Evolutionary conservation across 2,888 invertebrate genomes (phyloP).

Genomic region (Pollenia amentaria): DNA sequence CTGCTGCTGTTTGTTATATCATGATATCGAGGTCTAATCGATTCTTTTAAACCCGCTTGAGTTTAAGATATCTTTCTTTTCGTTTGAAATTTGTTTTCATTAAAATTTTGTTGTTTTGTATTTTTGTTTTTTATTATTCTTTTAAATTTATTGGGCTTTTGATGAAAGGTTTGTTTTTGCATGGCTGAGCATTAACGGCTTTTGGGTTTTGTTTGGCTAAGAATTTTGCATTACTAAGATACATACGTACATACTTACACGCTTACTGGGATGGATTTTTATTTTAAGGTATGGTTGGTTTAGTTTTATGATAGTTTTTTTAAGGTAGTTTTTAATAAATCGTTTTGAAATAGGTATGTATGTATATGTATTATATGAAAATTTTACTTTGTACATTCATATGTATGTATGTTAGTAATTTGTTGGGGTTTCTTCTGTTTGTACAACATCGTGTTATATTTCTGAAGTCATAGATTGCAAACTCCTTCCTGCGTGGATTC

Average conservation of each 20-base stretch:
- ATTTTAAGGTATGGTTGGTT: neutral
- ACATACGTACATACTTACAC: too few relatives aligned
- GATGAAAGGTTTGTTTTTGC: conserved; percentile 20
- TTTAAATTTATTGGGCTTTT: conserved; percentile 29
- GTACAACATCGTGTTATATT: too few relatives aligned
- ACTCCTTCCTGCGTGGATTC: too few relatives aligned
- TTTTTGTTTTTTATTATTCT: conserved; percentile 7
- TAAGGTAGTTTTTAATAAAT: neutral
- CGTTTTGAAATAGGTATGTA: neutral
- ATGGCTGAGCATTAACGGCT: conserved; percentile 16
- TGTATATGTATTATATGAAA: too few relatives aligned
- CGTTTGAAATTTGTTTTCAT: conserved; percentile 25
- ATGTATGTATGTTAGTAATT: too few relatives aligned
- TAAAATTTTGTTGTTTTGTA: conserved; percentile 17
- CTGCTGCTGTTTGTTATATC: conserved; percentile 20
- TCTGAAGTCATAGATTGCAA: too few relatives aligned
- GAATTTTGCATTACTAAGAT: conserved; percentile 6
- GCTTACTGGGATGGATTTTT: neutral
- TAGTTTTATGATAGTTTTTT: conserved; percentile 26
- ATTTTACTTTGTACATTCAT: too few relatives aligned
- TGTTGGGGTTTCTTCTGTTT: too few relatives aligned
- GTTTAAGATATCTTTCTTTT: conserved; percentile 37
- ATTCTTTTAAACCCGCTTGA: conserved; percentile 58
- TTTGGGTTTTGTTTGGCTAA: conserved; percentile 1
- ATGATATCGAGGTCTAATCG: conserved; percentile 14